phyloP scores from a whole-genome alignment of 2,113 vertebrate species.

The Phalacrocorax carbo region DNA sequence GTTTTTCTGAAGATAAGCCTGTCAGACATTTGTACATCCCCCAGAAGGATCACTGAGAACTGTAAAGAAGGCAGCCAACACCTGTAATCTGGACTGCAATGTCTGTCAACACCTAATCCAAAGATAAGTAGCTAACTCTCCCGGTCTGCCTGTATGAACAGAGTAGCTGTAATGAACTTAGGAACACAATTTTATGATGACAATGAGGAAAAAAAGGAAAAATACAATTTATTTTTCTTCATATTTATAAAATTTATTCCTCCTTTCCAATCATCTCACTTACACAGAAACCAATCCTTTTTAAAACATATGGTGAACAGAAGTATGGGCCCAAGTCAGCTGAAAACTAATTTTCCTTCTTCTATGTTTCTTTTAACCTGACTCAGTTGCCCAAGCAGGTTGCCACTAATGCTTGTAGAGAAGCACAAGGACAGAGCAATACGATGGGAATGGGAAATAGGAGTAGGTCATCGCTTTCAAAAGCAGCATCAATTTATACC shows the following conservation, averaged over 20 bases:
- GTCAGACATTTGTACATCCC: background rate
- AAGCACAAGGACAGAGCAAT: background rate
- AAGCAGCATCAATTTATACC: background rate
- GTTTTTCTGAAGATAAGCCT: background rate
- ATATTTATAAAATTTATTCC: background rate
- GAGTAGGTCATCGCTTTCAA: background rate
- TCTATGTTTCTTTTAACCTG: background rate
- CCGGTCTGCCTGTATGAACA: background rate
- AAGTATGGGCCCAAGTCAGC: background rate
- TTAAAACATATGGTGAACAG: background rate
- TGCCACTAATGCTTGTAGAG: background rate
- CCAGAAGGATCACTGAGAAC: background rate
- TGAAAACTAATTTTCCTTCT: background rate
- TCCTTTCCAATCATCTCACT: background rate
- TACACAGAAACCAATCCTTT: background rate
- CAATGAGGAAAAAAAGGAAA: background rate
- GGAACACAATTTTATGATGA: background rate
- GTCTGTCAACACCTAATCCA: background rate
- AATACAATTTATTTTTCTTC: background rate
- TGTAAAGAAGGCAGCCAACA: background rate
- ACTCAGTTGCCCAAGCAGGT: background rate
- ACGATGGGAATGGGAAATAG: background rate
- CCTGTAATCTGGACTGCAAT: background rate
- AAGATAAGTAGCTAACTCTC: background rate
- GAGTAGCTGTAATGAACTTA: background rate